Conservation (phyloP, 2,113 vertebrate species). For the Pantherophis guttatus region DNA sequence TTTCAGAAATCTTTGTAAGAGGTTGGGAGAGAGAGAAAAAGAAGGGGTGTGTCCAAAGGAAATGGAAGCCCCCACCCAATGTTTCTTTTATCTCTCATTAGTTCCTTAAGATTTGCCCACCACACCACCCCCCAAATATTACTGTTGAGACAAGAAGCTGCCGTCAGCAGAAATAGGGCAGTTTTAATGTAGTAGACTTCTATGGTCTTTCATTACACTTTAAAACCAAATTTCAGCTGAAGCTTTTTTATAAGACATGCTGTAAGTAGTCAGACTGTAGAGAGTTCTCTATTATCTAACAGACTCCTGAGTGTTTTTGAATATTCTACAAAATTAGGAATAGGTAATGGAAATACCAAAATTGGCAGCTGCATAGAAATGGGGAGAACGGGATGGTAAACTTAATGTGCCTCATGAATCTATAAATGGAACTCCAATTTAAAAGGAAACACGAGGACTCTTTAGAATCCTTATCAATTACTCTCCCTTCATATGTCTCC, state of each 20-base stretch:
- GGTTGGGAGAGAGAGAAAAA: not conserved
- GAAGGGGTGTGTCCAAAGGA: not conserved
- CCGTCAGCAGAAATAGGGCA: not conserved
- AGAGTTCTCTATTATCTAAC: not conserved
- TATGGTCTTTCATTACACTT: not conserved
- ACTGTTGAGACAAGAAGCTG: not conserved
- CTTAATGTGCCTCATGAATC: not conserved
- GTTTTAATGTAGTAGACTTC: not conserved
- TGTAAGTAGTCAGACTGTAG: not conserved
- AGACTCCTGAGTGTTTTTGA: not conserved
- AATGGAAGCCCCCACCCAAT: not conserved
- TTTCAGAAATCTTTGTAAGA: not conserved
- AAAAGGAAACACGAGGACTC: not conserved
- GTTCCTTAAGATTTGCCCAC: not conserved
- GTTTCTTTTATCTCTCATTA: not conserved
- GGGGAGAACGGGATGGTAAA: not conserved
- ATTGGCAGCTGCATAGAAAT: not conserved
- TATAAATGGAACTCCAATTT: conserved; percentile 11
- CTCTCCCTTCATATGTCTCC: not conserved
- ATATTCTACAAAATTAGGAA: not conserved
- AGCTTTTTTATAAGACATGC: not conserved
- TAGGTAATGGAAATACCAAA: not conserved
- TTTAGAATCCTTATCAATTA: not conserved
- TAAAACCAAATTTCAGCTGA: not conserved
- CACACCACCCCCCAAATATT: not conserved